These are phyloP conservation scores for Ormia ochracea DNA, from an alignment of 2,888 invertebrate species.

Conservation along the genomic window DNA sequence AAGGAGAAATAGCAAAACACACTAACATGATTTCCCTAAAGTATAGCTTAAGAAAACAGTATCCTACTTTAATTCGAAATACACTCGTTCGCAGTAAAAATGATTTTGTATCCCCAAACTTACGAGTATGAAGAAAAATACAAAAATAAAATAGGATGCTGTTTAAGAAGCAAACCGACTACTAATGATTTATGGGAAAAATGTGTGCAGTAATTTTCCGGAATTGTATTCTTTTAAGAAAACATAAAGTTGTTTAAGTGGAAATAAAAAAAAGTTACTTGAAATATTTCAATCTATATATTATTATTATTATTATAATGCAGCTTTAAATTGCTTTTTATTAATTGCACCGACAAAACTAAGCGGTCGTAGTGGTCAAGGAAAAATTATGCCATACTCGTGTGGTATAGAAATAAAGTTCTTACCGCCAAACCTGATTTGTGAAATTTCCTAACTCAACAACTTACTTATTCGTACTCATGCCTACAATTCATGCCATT, in stretches of 20 bases:
- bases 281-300: too few species aligned
- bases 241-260: background rate
- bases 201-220: background rate
- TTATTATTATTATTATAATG: too few species aligned
- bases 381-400: too few species aligned
- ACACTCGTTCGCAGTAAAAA: background rate
- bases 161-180: background rate
- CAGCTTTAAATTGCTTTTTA: too few species aligned
- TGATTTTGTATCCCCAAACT: background rate
- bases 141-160: background rate
- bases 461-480: too few species aligned
- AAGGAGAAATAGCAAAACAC: background rate
- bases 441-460: too few species aligned
- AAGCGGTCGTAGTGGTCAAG: too few species aligned
- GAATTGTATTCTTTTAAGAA: background rate
- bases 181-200: conserved; percentile 6
- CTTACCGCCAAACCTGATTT: too few species aligned
- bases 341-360: too few species aligned
- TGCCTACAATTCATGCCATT: too few species aligned
- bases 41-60: conserved; percentile 7
- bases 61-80: conserved; percentile 16
- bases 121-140: background rate
- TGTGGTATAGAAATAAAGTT: too few species aligned
- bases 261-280: too few species aligned
- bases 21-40: conserved; percentile 23